phyloP scores from a whole-genome alignment of 2,113 vertebrate genomes.

The Nettapus auritus region DNA sequence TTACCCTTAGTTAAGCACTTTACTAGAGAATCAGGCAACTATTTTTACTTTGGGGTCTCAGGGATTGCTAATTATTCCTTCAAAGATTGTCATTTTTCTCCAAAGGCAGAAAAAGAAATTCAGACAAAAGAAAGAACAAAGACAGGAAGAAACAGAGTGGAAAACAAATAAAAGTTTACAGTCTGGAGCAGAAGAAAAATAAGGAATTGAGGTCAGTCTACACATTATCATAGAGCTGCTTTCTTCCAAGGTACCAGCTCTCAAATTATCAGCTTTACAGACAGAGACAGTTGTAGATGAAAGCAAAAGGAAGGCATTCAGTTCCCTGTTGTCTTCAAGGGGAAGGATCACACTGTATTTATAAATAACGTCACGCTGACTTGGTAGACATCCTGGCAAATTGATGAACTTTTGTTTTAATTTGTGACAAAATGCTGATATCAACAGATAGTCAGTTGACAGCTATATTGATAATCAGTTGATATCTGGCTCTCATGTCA shows the following conservation, averaged over 20 bases:
- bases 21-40: neutral
- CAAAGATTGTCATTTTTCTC: neutral
- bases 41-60: neutral
- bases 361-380: neutral
- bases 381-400: neutral
- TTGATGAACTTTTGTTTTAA: fast-evolving
- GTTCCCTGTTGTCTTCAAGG: neutral
- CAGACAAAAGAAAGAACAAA: neutral
- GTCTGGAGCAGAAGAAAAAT: neutral
- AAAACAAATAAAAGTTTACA: neutral
- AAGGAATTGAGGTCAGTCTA: neutral
- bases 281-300: neutral
- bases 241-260: neutral
- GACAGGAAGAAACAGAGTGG: neutral
- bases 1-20: neutral
- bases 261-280: neutral
- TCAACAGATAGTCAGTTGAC: too few relatives aligned
- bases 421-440: neutral
- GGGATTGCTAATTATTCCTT: neutral
- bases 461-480: neutral
- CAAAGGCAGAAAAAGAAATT: neutral
- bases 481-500: neutral
- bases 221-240: neutral
- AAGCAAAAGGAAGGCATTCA: constrained; percentile 23
- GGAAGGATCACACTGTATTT: neutral